Evolutionary conservation across 2,113 vertebrate genomes (phyloP), one percentile per base, ranked within the genome.

Genomic region (Hystrix brachyura): DNA sequence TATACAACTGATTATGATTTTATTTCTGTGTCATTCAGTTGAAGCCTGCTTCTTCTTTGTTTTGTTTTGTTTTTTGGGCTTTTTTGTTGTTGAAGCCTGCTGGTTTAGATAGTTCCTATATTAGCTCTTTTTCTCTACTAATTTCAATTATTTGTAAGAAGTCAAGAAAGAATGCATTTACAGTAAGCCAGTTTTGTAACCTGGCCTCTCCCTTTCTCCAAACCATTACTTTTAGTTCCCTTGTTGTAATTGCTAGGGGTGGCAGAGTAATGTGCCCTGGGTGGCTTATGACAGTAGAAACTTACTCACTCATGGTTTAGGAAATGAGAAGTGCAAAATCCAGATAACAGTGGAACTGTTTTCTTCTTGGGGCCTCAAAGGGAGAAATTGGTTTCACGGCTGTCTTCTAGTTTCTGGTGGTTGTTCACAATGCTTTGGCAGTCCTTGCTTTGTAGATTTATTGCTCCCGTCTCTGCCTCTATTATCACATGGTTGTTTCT

Each of bases 71-170:
- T 74, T 76, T 38, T 38, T 38, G 38, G 38, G 38, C 38, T 38
- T 38, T 38, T 38, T 38, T 38, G 38, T 38, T 46, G 12, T 93
- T 83, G 62, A 84, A 21, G 21, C 86, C 51, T 92, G 14, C 17
- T 81, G 13, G 14, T 78, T 55, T 94, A 74, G 57, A 57, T 71
- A 84, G 76, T 48, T n/a, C 38, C 32, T 21, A 38, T 14, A 12
- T 95, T 92, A 60, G 34, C 18, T 79, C 46, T 29, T 27, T 29
- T 7, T 3, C 19, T 14, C 7, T 27, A 32, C 12, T 62, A n/a
- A 65, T 88, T 88, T 94, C 25, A 82, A 83, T 83, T 27, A 65
- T 94, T 92, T 90, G 87, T 88, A 67, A 76, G 43, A 93, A 94
- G 46, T 92, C 21, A 65, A 69, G 69, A 95, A 93, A 87, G 55